Evolutionary conservation across 2,797 vertebrate genomes (phyloP).

Genomic region (Botia kubotai): DNA sequence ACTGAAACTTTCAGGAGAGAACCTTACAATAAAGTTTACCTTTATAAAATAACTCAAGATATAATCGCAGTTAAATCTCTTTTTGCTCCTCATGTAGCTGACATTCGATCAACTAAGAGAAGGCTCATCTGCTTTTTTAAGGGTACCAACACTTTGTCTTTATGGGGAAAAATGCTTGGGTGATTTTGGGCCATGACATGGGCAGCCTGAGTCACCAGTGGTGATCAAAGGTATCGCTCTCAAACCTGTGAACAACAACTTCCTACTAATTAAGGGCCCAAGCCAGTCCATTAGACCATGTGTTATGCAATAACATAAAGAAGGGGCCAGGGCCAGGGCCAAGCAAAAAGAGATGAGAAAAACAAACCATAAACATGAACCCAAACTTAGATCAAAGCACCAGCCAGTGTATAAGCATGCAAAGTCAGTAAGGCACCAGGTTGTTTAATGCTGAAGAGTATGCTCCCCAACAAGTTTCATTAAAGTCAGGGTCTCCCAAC

Average conservation of each 20-base stretch:
- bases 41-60: conserved; percentile 11
- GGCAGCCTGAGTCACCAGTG: conserved; percentile 43
- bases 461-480: conserved; percentile 75
- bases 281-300: conserved; percentile 12
- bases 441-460: conserved; percentile 84
- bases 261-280: conserved; percentile 12
- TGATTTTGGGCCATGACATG: conserved; percentile 68
- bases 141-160: conserved; percentile 80
- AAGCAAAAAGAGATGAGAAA: conserved; percentile 56
- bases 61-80: conserved; percentile 63
- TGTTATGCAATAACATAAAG: conserved; percentile 70
- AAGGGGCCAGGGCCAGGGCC: conserved; percentile 70
- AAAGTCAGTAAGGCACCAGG: conserved; percentile 86
- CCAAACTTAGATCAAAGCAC: conserved; percentile 82
- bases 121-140: conserved; percentile 73
- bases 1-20: conserved; percentile 63
- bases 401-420: conserved; percentile 86
- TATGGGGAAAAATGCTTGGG: conserved; percentile 81
- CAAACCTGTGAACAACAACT: conserved; percentile 24
- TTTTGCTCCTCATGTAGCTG: conserved; percentile 61
- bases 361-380: conserved; percentile 61
- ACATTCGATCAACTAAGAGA: conserved; percentile 64
- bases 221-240: conserved; percentile 1
- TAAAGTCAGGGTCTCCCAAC: conserved; percentile 75
- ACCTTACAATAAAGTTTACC: conserved; percentile 50